phyloP scores from a whole-genome alignment of 1,140 invertebrate species.

The Dinoponera quadriceps region DNA sequence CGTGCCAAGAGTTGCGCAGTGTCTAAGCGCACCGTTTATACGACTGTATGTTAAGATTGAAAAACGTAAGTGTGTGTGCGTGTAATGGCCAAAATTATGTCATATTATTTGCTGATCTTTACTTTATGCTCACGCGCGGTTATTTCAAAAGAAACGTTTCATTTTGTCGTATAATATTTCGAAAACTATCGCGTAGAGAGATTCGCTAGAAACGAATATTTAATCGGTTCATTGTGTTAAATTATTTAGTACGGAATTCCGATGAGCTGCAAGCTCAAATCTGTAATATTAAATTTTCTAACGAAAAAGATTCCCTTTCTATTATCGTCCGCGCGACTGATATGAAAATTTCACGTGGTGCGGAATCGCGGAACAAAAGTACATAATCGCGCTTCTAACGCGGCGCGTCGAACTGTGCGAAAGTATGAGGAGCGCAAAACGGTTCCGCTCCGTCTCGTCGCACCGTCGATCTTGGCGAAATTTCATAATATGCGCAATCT shows the following conservation, averaged over 20 bases:
- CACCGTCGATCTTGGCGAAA: not conserved
- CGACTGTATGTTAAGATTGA: not conserved
- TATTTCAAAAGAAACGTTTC: too few species aligned
- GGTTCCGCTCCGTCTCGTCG: not conserved
- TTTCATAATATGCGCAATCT: slow-evolving; percentile 12
- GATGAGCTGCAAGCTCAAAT: not conserved
- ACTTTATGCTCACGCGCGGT: too few species aligned
- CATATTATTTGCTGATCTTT: too few species aligned
- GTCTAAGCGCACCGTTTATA: not conserved
- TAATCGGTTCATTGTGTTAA: slow-evolving; percentile 32
- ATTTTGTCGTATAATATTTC: too few species aligned
- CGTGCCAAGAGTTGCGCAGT: slow-evolving; percentile 20
- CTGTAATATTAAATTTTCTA: not conserved
- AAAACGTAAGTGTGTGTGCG: not conserved
- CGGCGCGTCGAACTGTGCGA: not conserved
- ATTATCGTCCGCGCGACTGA: too few species aligned
- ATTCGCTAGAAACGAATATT: slow-evolving; percentile 27
- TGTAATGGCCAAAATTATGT: too few species aligned
- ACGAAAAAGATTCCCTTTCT: too few species aligned
- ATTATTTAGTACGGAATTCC: slow-evolving; percentile 33
- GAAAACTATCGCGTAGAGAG: too few species aligned
- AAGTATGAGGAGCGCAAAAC: not conserved
- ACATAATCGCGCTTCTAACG: too few species aligned
- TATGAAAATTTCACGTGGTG: too few species aligned
- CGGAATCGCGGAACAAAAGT: too few species aligned